Conservation (phyloP, 2,113 vertebrate genomes). For the Myiagra hebetior region DNA sequence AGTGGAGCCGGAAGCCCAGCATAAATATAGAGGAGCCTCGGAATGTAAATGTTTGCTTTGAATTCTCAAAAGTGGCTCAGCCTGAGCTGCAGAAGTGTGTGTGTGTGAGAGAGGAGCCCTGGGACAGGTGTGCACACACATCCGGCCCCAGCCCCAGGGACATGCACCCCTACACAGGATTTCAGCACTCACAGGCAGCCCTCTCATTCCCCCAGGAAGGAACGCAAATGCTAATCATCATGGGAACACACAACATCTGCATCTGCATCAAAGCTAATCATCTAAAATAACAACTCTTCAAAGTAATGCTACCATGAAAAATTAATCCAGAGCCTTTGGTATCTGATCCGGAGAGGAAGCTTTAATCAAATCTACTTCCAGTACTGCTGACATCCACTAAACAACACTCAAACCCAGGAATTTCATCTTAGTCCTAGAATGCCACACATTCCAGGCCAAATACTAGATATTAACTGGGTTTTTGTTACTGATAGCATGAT, state of each 20-base stretch:
- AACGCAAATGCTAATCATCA: background rate
- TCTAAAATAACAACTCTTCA: conserved; percentile 12
- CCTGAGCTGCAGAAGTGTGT: background rate
- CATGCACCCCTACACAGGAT: background rate
- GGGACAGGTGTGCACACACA: background rate
- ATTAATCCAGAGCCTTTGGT: background rate
- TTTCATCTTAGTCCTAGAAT: background rate
- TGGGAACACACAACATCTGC: background rate
- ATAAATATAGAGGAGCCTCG: conserved; percentile 53
- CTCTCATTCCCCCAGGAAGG: background rate
- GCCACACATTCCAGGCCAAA: background rate
- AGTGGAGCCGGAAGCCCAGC: background rate
- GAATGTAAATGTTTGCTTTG: conserved; percentile 60
- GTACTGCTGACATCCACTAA: background rate
- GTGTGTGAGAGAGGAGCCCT: background rate
- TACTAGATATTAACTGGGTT: background rate
- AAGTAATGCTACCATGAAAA: background rate
- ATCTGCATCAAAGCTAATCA: background rate
- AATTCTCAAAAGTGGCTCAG: background rate
- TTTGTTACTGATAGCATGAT: background rate
- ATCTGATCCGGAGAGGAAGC: background rate
- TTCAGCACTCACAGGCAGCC: background rate
- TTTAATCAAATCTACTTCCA: background rate
- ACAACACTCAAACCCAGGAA: background rate
- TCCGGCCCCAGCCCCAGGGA: background rate